phyloP scores from a whole-genome alignment of 2,888 invertebrate species.

The Litoditis marina region DNA sequence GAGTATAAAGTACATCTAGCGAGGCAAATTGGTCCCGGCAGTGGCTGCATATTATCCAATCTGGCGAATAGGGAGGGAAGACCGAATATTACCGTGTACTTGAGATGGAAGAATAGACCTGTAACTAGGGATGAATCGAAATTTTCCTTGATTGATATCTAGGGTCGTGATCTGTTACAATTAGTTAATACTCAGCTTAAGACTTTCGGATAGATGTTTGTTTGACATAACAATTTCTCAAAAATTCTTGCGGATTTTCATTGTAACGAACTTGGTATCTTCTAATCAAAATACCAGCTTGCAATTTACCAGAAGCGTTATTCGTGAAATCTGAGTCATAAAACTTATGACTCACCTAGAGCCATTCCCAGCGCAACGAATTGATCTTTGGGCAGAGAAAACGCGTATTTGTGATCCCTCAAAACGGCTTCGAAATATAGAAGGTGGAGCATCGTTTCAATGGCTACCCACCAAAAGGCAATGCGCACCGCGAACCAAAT shows the following conservation, averaged over 20 bases:
- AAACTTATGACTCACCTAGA: constrained; percentile 28
- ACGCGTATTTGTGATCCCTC: constrained; percentile 30
- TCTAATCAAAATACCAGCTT: no score
- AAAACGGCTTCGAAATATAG: constrained; percentile 63
- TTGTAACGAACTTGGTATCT: no score
- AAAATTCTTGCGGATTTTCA: no score
- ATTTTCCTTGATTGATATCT: no score
- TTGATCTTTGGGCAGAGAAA: constrained; percentile 52
- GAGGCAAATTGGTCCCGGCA: constrained; percentile 64
- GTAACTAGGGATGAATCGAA: constrained; percentile 18
- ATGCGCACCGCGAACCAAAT: constrained; percentile 48
- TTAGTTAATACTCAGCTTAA: no score
- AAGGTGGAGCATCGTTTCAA: constrained; percentile 61
- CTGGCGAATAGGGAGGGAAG: constrained; percentile 62
- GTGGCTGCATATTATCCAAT: constrained; percentile 63
- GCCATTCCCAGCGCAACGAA: constrained; percentile 60
- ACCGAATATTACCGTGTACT: constrained; percentile 65
- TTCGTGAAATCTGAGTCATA: no score
- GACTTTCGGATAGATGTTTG: no score
- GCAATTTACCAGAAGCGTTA: no score
- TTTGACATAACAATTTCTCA: no score
- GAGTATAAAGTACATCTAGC: constrained; percentile 64
- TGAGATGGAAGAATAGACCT: constrained; percentile 65
- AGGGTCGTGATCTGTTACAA: no score
- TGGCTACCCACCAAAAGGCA: constrained; percentile 62